Conservation (phyloP, 2,888 invertebrate species). For the Eupsilia transversa region DNA sequence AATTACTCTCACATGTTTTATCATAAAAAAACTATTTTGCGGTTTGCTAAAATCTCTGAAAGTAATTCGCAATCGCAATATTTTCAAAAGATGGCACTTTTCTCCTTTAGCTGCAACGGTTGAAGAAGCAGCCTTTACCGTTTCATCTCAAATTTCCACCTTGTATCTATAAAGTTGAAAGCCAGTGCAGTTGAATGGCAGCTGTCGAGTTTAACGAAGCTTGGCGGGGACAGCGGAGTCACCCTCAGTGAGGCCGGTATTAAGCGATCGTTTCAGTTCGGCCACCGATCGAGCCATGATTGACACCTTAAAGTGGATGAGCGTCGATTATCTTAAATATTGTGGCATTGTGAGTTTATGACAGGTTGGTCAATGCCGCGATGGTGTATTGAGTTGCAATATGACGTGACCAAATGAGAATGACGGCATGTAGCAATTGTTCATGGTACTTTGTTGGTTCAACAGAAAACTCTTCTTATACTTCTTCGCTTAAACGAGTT, state of each 20-base stretch:
- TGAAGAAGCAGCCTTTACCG: not conserved
- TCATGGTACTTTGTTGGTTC: not conserved
- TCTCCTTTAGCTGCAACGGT: not conserved
- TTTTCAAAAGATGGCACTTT: not conserved
- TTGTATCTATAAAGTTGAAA: slow-evolving; percentile 17
- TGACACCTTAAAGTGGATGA: slow-evolving; percentile 16
- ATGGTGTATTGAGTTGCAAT: not conserved
- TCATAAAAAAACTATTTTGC: not conserved
- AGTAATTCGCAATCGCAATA: not conserved
- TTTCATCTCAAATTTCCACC: slow-evolving; percentile 1
- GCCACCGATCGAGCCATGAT: slow-evolving; percentile 5
- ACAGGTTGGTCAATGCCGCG: slow-evolving; percentile 2
- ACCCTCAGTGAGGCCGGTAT: not conserved
- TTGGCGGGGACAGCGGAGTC: not conserved
- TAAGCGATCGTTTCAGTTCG: slow-evolving; percentile 3
- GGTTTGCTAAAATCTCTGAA: not conserved
- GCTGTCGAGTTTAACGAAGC: slow-evolving; percentile 16
- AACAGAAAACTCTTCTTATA: not conserved
- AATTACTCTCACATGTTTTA: not conserved
- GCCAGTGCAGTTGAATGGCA: slow-evolving; percentile 22
- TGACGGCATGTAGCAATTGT: not conserved
- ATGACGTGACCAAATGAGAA: not conserved
- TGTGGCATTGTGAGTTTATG: slow-evolving; percentile 2
- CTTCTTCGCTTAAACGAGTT: not conserved
- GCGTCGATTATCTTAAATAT: slow-evolving; percentile 2